Evolutionary conservation across 2,888 invertebrate species (phyloP).

Genomic region (Epirrita christyi): DNA sequence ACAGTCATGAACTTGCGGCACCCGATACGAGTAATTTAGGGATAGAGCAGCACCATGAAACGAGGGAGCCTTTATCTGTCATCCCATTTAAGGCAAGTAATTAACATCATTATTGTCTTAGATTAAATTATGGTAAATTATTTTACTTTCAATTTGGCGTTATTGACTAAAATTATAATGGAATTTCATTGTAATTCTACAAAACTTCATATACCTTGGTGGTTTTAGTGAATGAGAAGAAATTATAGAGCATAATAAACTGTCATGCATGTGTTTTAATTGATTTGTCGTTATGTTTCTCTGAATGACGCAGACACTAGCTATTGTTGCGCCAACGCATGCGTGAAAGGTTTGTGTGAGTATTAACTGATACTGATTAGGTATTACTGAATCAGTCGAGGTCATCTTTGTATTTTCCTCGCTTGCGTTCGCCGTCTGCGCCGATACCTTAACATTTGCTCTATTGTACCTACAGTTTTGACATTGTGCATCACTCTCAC

Average conservation of each 20-base stretch:
- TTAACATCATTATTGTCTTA: conserved; percentile 48
- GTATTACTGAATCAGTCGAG: too few species aligned
- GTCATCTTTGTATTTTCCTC: too few species aligned
- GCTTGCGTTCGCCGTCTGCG: conserved; percentile 2
- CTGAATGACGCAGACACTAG: too few species aligned
- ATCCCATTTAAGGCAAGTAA: conserved; percentile 47
- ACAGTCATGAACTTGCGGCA: conserved; percentile 47
- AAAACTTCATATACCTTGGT: background rate
- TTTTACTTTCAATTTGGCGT: too few species aligned
- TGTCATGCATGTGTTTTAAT: too few species aligned
- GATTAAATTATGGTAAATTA: conserved; percentile 48
- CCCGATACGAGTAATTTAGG: too few species aligned
- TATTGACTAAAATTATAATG: conserved; percentile 15
- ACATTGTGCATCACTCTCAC: conserved; percentile 78
- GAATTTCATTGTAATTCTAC: too few species aligned
- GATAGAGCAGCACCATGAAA: conserved; percentile 43
- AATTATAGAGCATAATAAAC: too few species aligned
- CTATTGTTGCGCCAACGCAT: too few species aligned
- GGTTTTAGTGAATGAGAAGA: background rate
- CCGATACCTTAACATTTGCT: conserved; percentile 15
- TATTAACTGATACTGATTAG: too few species aligned
- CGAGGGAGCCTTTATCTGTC: conserved; percentile 48
- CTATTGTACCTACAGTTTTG: conserved; percentile 71
- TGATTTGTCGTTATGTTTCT: too few species aligned
- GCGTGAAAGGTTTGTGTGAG: too few species aligned